phyloP scores from a whole-genome alignment of 2,888 invertebrate species.

The Phortica magna region DNA sequence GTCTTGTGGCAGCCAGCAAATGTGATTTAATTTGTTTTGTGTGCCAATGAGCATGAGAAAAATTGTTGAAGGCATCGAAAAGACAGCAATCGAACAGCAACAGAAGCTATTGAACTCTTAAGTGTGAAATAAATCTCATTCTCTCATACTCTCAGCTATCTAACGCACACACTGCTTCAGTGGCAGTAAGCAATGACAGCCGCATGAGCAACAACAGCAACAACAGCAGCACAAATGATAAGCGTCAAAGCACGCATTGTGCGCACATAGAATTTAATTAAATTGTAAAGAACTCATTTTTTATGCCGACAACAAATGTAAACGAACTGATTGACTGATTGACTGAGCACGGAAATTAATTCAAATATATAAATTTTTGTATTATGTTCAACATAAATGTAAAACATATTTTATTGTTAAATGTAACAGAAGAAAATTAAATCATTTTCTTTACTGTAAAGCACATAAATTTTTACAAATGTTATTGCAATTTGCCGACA shows the following conservation, averaged over 20 bases:
- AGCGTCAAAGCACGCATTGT: not conserved
- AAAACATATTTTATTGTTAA: no score
- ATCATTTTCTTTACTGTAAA: no score
- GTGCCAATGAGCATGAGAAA: not conserved
- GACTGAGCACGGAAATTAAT: not conserved
- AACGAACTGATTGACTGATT: not conserved
- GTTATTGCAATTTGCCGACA: no score
- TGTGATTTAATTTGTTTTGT: conserved; percentile 25
- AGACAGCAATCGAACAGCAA: not conserved
- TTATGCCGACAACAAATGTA: conserved; percentile 9
- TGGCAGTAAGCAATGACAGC: conserved; percentile 40
- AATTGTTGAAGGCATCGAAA: not conserved
- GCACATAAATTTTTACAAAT: no score
- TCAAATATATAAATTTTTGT: no score
- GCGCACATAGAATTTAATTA: conserved; percentile 37
- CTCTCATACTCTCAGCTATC: no score
- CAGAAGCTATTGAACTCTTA: conserved; percentile 52
- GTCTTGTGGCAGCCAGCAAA: not conserved
- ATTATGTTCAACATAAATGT: no score
- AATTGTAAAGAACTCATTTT: conserved; percentile 29
- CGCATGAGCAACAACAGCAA: not conserved
- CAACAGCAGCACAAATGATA: not conserved
- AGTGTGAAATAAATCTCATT: conserved; percentile 64
- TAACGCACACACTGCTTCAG: conserved; percentile 39
- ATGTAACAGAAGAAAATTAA: no score